Evolutionary conservation across 2,888 invertebrate genomes (phyloP), one percentile per base, ranked within the genome.

Genomic region (Sepiola atlantica): DNA sequence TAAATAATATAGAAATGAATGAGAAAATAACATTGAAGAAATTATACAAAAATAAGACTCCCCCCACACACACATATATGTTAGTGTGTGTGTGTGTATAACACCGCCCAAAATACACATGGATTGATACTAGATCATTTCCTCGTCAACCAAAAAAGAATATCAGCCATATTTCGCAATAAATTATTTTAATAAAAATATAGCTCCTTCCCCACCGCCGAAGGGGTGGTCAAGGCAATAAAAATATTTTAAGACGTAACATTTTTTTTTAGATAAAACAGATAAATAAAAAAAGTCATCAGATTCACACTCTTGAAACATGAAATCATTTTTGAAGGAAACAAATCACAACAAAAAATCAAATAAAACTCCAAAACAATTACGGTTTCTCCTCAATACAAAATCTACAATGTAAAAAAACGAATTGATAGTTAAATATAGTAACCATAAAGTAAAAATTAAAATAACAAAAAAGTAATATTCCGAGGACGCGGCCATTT

Each of bases 131-230:
- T 77, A 77, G 77, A 77, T 77, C 77, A 77, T 77, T 77, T n/a
- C 14, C 77, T 28, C 61, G 61, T 61, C 61, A 14, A 77, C 77
- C 77, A 10, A 77, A 77, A 77, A 77, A 77, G 77, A 61, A 61
- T 61, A n/a, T 14, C 77, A 1, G 77, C n/a, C n/a, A n/a, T 77
- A 77, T 77, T 77, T n/a, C 32, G 77, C 77, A 77, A 77, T 77
- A 77, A 77, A 77, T 77, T 77, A 77, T 77, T 77, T 77, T 32
- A 77, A 77, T 77, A n/a, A 77, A 61, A 61, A 77, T 77, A 77
- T 32, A 77, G n/a, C 16, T n/a, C n/a, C 12, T 16, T 2, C n/a
- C n/a, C 16, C 16, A 16, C 14, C n/a, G 16, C 16, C 14, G 12
- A 12, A 20, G 21, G 8, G 20, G 24, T 20, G 21, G 24, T 20